Evolutionary conservation across 2,113 vertebrate species (phyloP).

Genomic region (Machaerirhynchus nigripectus): DNA sequence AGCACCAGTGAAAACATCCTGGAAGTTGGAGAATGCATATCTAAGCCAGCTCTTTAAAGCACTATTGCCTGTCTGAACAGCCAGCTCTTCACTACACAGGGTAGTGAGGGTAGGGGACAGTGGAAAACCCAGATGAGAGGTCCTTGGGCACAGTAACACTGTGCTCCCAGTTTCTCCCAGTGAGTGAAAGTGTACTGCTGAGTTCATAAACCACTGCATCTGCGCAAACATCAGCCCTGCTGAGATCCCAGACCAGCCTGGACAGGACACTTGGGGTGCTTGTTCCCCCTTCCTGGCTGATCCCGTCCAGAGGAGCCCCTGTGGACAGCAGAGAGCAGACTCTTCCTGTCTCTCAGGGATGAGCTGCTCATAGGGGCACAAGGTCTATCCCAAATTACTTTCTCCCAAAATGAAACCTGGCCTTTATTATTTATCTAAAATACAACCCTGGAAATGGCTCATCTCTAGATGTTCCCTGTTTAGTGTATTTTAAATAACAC

Average conservation of each 20-base stretch:
- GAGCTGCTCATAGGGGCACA: not conserved
- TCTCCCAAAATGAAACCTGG: not conserved
- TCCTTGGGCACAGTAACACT: not conserved
- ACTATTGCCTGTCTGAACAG: not conserved
- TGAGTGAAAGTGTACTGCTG: not conserved
- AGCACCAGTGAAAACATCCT: not conserved
- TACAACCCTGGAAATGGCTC: not conserved
- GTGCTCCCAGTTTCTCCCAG: not conserved
- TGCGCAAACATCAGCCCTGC: not conserved
- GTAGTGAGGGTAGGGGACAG: not conserved
- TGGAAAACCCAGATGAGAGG: not conserved
- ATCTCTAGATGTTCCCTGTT: not conserved
- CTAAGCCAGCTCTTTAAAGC: not conserved
- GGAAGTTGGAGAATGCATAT: not conserved
- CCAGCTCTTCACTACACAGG: not conserved
- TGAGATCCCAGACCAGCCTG: not conserved
- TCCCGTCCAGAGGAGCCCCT: not conserved
- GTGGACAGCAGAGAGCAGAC: not conserved
- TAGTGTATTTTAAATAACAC: constrained; percentile 67
- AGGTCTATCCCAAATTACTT: not conserved
- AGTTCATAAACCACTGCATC: not conserved
- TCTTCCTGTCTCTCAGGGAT: not conserved
- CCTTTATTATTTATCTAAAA: constrained; percentile 4
- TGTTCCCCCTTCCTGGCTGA: not conserved
- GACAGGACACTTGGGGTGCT: not conserved